These are phyloP conservation scores for Elegia similella DNA, from an alignment of 2,888 invertebrate genomes.

Conservation along the genomic window DNA sequence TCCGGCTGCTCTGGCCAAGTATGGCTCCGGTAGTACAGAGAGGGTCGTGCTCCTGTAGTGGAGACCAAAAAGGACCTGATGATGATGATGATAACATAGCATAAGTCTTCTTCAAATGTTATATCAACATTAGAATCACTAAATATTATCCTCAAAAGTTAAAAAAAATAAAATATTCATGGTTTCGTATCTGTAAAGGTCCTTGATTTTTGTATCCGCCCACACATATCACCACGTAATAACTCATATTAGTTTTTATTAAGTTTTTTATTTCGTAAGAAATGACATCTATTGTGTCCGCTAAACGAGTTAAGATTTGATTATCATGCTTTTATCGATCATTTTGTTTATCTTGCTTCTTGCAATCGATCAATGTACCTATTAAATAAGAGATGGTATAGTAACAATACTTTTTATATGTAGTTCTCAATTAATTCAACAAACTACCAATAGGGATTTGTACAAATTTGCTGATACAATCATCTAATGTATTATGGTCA, in stretches of 20 bases:
- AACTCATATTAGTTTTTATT: not conserved
- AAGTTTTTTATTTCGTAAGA: not conserved
- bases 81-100: too few species aligned
- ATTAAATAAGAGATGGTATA: not conserved
- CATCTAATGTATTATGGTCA: too few species aligned
- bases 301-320: conserved; percentile 7
- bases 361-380: conserved; percentile 4
- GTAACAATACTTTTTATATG: not conserved
- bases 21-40: too few species aligned
- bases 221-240: conserved; percentile 6
- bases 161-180: conserved; percentile 4
- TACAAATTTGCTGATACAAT: not conserved
- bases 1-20: too few species aligned
- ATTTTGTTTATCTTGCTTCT: conserved; percentile 2
- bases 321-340: conserved; percentile 8
- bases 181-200: not conserved
- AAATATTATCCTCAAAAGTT: not conserved
- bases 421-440: not conserved
- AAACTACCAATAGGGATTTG: not conserved
- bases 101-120: too few species aligned
- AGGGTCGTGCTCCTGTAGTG: too few species aligned
- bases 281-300: conserved; percentile 8
- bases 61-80: too few species aligned
- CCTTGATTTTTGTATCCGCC: not conserved
- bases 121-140: too few species aligned